Conservation (phyloP, 2,113 vertebrate species). For the Silurus asotus region DNA sequence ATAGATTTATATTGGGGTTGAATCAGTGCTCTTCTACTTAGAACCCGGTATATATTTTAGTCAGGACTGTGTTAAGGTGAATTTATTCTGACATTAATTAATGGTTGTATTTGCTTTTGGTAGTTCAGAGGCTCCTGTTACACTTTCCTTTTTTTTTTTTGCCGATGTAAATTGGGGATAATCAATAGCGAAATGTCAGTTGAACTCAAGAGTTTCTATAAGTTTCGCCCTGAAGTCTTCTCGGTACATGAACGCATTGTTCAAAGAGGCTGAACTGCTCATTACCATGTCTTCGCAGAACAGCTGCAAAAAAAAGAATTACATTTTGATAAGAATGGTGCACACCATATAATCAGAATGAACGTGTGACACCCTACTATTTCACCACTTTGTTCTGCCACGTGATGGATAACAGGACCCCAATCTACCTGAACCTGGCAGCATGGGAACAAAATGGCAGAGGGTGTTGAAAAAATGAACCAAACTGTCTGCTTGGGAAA, state of each 20-base stretch:
- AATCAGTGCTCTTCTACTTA: neutral
- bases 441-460: neutral
- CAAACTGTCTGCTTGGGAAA: neutral
- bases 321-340: conserved; percentile 6
- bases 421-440: neutral
- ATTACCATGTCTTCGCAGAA: conserved; percentile 19
- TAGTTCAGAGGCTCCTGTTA: neutral
- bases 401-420: neutral
- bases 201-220: neutral
- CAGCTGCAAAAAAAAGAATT: conserved; percentile 24
- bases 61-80: neutral
- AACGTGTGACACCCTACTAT: neutral
- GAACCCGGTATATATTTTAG: neutral
- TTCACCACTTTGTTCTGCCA: neutral
- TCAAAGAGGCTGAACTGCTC: conserved; percentile 1
- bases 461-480: neutral
- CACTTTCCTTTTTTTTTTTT: neutral
- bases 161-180: neutral
- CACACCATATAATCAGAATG: conserved; percentile 7
- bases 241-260: neutral
- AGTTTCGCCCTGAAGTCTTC: neutral
- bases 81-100: neutral
- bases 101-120: neutral
- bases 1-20: neutral
- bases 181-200: neutral